Conservation (phyloP, 2,888 invertebrate species). For the Tuberolachnus salignus region DNA sequence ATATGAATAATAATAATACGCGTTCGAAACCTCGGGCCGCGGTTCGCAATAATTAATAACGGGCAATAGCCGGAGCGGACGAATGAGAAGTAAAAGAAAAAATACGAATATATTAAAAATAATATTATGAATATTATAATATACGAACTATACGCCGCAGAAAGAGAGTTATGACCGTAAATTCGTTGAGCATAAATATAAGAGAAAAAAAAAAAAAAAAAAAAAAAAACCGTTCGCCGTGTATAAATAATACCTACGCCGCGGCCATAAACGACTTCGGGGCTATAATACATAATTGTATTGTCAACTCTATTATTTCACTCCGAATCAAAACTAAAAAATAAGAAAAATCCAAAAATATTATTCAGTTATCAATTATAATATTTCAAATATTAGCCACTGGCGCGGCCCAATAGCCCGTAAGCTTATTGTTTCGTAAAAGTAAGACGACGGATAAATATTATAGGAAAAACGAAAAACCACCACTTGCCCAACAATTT, state of each 20-base stretch:
- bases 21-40: neutral
- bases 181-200: conserved; percentile 19
- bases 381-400: no score
- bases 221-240: neutral
- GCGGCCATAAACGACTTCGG: neutral
- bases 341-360: no score
- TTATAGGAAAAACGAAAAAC: no score
- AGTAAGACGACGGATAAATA: no score
- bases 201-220: neutral
- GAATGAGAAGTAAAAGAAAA: neutral
- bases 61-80: neutral
- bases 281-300: no score
- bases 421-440: no score
- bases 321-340: no score
- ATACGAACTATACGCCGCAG: neutral
- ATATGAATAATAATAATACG: no score
- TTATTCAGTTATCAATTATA: no score
- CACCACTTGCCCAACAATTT: no score
- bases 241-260: neutral
- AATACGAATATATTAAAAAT: neutral
- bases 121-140: neutral
- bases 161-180: conserved; percentile 21
- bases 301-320: no score
- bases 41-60: conserved; percentile 12
- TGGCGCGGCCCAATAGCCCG: no score